A percentile compares a stretch with the other conserved stretches of the same genome.
These are phyloP conservation scores for Ashinkailepas kermadecensis DNA, from an alignment of 2,888 invertebrate genomes.

Conservation along the genomic window DNA sequence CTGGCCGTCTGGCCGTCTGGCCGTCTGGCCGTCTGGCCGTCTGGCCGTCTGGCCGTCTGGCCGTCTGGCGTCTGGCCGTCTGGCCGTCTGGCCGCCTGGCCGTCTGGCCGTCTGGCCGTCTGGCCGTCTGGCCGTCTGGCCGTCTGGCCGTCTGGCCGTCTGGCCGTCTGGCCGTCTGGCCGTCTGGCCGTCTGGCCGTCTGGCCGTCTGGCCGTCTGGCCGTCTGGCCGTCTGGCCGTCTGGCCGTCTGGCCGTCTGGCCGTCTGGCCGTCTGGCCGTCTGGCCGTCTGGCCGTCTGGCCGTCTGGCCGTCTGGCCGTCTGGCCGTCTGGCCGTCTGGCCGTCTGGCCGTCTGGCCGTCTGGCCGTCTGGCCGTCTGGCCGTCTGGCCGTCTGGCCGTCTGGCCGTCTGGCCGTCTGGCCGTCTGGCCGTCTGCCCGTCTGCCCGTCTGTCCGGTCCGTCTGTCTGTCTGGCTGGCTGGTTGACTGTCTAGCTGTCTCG, in stretches of 20 bases:
- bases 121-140: background rate
- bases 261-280: too few relatives aligned
- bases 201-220: background rate
- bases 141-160: background rate
- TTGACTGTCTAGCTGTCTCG: conserved; percentile 42
- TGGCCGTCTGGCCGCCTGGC: too few relatives aligned
- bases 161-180: background rate
- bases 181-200: background rate
- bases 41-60: conserved; percentile 59
- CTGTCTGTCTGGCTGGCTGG: background rate
- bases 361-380: background rate
- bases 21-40: background rate
- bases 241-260: too few relatives aligned
- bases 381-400: background rate
- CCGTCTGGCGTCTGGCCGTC: conserved; percentile 41
- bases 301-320: background rate
- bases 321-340: background rate
- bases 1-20: background rate
- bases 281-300: too few relatives aligned
- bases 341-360: background rate
- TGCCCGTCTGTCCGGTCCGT: background rate
- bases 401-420: background rate
- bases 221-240: too few relatives aligned
- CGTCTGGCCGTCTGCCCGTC: background rate
- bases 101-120: background rate